phyloP scores from a whole-genome alignment of 2,113 vertebrate genomes.

The Lophotis ruficrista region DNA sequence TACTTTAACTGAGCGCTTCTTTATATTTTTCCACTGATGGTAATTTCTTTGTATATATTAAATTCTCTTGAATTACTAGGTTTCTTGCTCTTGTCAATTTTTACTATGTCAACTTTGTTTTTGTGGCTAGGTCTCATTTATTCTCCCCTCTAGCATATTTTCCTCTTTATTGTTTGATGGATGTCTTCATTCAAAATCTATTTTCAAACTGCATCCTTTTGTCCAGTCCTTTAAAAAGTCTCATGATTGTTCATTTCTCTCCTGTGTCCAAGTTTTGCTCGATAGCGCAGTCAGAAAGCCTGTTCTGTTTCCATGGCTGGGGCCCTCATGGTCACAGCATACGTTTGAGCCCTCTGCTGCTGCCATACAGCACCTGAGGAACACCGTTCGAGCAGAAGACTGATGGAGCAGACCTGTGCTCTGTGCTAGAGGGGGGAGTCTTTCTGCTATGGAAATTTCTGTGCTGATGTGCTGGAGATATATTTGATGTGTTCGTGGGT shows the following conservation, averaged over 20 bases:
- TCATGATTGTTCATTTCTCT: neutral
- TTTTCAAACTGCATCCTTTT: neutral
- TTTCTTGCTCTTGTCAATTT: neutral
- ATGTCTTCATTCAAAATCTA: neutral
- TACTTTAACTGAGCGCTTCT: neutral
- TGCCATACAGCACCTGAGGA: neutral
- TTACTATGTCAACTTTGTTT: neutral
- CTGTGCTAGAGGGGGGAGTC: neutral
- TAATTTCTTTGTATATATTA: neutral
- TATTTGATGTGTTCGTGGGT: neutral
- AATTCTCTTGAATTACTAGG: neutral
- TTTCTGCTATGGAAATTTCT: neutral
- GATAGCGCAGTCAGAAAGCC: fast-evolving
- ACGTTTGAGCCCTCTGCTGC: neutral
- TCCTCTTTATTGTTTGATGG: neutral
- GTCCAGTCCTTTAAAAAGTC: neutral
- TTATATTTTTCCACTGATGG: neutral
- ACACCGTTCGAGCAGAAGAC: fast-evolving
- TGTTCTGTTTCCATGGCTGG: neutral
- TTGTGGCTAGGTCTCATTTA: neutral
- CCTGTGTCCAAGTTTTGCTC: neutral
- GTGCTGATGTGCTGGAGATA: neutral
- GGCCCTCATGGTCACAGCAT: fast-evolving
- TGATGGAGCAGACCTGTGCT: neutral
- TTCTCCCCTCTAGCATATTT: neutral